These are phyloP conservation scores for Chloroclystis v-ata DNA, from an alignment of 2,888 invertebrate species.

Conservation along the genomic window DNA sequence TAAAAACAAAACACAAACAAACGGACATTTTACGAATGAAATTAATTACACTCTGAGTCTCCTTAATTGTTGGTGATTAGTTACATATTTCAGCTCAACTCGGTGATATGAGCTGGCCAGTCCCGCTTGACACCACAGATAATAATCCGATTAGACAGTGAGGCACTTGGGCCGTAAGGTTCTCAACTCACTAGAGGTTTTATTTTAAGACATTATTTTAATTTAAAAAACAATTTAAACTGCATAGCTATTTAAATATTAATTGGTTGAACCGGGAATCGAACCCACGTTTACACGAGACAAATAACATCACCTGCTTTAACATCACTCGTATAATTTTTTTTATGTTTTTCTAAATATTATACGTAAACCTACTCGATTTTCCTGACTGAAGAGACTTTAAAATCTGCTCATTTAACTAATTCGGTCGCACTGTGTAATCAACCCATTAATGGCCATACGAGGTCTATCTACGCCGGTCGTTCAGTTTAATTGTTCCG, in stretches of 20 bases:
- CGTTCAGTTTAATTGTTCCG: constrained; percentile 67
- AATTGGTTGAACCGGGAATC: too few relatives aligned
- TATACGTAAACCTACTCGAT: too few relatives aligned
- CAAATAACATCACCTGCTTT: too few relatives aligned
- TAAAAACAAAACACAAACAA: constrained; percentile 11
- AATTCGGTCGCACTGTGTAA: constrained; percentile 15
- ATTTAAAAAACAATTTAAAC: too few relatives aligned
- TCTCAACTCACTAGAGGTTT: too few relatives aligned
- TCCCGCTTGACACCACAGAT: constrained; percentile 37
- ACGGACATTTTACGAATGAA: constrained; percentile 41
- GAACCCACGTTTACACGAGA: too few relatives aligned
- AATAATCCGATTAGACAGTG: neutral
- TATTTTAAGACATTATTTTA: too few relatives aligned
- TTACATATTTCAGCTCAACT: constrained; percentile 65
- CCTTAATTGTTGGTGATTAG: constrained; percentile 72
- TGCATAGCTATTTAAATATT: too few relatives aligned
- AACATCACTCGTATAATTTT: too few relatives aligned
- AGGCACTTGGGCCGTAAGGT: too few relatives aligned
- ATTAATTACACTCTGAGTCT: constrained; percentile 62
- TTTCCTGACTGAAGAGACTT: neutral
- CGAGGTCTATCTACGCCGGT: constrained; percentile 44
- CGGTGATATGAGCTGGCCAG: constrained; percentile 52
- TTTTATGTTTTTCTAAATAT: too few relatives aligned
- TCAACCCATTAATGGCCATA: constrained; percentile 25
- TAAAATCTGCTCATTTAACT: neutral